Percentiles rank a stretch among this genome's conserved stretches.
phyloP scores from a whole-genome alignment of 2,113 vertebrate species.

The Plecturocebus donacophilus region DNA sequence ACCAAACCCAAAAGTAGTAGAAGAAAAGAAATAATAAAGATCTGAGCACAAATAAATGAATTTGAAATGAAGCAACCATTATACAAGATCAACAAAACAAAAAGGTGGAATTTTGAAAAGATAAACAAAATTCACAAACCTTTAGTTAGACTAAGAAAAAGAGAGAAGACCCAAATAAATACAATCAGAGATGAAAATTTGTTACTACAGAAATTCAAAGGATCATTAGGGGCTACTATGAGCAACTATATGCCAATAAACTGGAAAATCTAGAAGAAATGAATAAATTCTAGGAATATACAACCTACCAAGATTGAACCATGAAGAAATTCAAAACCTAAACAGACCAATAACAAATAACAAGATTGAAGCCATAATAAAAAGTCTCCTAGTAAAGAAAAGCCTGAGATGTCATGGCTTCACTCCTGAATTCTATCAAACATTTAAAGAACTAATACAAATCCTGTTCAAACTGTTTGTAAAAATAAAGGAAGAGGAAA shows the following conservation, averaged over 20 bases:
- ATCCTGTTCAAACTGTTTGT: no score
- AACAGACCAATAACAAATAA: no score
- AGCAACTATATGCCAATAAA: neutral
- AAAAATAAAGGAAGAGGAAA: no score
- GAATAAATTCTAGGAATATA: neutral
- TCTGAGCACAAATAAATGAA: neutral
- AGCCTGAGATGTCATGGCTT: no score
- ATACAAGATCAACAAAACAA: neutral
- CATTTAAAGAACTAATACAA: no score
- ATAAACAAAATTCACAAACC: neutral
- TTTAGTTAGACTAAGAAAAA: neutral
- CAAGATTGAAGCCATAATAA: no score
- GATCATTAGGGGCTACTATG: neutral
- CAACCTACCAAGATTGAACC: neutral
- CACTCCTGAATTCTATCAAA: no score
- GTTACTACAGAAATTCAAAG: neutral
- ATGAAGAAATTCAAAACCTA: neutral
- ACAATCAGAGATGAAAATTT: neutral
- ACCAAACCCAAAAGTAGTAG: neutral
- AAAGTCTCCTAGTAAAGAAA: no score
- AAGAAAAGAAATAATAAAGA: neutral
- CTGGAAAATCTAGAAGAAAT: neutral
- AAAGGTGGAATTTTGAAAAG: neutral
- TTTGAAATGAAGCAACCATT: neutral
- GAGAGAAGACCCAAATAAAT: neutral